Conservation (phyloP, 1,140 invertebrate genomes). For the Formica selysi region DNA sequence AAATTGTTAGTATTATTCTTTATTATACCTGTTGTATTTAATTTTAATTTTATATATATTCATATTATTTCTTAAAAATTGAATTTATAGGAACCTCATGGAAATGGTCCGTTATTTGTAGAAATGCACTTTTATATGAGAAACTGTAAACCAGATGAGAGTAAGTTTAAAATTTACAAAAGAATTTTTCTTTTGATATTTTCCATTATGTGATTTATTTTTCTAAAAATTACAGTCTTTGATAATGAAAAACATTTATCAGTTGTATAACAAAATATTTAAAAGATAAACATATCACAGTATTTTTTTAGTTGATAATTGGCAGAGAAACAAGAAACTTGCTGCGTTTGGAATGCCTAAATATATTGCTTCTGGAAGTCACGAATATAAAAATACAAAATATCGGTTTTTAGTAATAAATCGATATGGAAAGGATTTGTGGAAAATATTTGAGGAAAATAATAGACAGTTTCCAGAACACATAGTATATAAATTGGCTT, state of each 20-base stretch:
- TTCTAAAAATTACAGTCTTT: slow-evolving; percentile 22
- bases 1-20: slow-evolving; percentile 89
- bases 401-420: slow-evolving; percentile 98
- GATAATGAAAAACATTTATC: not conserved
- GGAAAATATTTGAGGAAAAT: slow-evolving; percentile 92
- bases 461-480: slow-evolving; percentile 90
- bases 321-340: slow-evolving; percentile 91
- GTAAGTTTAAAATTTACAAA: slow-evolving; percentile 86
- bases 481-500: slow-evolving; percentile 92
- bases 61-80: slow-evolving; percentile 34
- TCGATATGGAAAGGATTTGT: slow-evolving; percentile 95
- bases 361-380: slow-evolving; percentile 94
- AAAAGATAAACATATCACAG: slow-evolving; percentile 5
- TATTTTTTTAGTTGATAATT: slow-evolving; percentile 90
- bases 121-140: slow-evolving; percentile 98
- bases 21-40: not conserved
- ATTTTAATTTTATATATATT: slow-evolving; percentile 8
- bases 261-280: slow-evolving; percentile 4
- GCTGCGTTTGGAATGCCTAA: slow-evolving; percentile 94
- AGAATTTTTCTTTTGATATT: slow-evolving; percentile 50
- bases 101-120: slow-evolving; percentile 97
- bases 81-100: slow-evolving; percentile 93
- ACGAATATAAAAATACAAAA: slow-evolving; percentile 91
- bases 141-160: slow-evolving; percentile 92
- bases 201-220: not conserved